Evolutionary conservation across 2,888 invertebrate genomes (phyloP).

Genomic region (Polia nebulosa): DNA sequence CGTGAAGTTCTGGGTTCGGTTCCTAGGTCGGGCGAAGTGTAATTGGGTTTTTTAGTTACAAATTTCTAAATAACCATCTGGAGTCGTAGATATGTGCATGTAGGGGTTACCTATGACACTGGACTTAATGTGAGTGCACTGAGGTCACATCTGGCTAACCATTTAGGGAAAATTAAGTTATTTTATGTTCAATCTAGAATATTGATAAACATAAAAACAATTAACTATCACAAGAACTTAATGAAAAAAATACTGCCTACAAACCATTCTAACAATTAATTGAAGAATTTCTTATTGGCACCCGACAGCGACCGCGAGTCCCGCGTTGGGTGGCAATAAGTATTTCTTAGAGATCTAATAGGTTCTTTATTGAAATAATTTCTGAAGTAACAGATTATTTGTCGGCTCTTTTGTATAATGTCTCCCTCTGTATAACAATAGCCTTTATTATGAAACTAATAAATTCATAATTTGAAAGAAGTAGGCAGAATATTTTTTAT

Average conservation of each 20-base stretch:
- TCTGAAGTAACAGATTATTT: conserved; percentile 12
- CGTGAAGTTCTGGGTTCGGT: no score
- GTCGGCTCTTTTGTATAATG: neutral
- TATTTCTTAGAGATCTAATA: conserved; percentile 17
- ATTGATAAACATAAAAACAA: neutral
- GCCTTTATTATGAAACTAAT: neutral
- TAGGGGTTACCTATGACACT: no score
- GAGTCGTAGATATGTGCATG: no score
- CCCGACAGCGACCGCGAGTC: conserved; percentile 12
- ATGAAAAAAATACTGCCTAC: neutral
- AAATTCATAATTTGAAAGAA: conserved; percentile 26
- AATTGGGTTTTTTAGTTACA: no score
- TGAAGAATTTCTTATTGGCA: conserved; percentile 25
- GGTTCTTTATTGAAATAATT: conserved; percentile 39
- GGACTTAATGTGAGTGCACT: no score
- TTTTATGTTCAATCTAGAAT: no score
- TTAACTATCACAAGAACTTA: neutral
- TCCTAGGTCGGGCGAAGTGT: no score
- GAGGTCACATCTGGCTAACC: no score
- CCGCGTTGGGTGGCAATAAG: conserved; percentile 38
- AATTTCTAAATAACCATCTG: no score
- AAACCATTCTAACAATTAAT: neutral
- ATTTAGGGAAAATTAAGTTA: no score
- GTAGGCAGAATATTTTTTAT: neutral
- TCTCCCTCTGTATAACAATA: neutral